phyloP scores from a whole-genome alignment of 2,888 invertebrate species.

The Clistopyga incitator region DNA sequence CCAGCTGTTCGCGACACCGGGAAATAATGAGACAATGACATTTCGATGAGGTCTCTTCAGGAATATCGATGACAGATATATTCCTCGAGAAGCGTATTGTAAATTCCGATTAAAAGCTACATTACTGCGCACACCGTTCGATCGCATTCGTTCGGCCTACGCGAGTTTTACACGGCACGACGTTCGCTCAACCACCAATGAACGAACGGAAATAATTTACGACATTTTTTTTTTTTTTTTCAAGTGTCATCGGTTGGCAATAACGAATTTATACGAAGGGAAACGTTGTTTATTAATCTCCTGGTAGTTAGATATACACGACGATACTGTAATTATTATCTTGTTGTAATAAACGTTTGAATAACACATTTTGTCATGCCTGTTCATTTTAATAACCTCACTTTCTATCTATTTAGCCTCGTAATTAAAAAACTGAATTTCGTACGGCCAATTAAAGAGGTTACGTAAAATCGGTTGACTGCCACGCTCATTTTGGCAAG shows the following conservation, averaged over 20 bases:
- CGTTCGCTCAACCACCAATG: conserved; percentile 23
- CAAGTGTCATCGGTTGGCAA: conserved; percentile 55
- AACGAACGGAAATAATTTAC: conserved; percentile 28
- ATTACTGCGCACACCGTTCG: conserved; percentile 46
- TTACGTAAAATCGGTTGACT: background rate
- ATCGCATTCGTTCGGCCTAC: conserved; percentile 57
- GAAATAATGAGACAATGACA: conserved; percentile 25
- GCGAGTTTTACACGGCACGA: conserved; percentile 51
- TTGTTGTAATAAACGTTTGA: conserved; percentile 72
- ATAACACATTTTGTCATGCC: conserved; percentile 53
- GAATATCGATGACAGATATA: conserved; percentile 24
- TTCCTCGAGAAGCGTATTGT: conserved; percentile 8
- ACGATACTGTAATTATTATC: conserved; percentile 67
- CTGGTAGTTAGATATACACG: conserved; percentile 58
- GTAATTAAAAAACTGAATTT: background rate
- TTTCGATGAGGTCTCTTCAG: background rate
- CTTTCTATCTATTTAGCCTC: background rate
- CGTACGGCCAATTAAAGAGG: background rate
- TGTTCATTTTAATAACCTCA: background rate
- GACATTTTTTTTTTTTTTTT: background rate
- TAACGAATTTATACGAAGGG: conserved; percentile 64
- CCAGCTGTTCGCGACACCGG: conserved; percentile 23
- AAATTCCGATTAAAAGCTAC: conserved; percentile 24
- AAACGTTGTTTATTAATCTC: conserved; percentile 59
- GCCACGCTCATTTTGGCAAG: background rate